Percentiles rank a stretch among this genome's conserved stretches.
These are phyloP conservation scores for Coregonus sp. DNA, from an alignment of 2,797 vertebrate species.

Conservation along the genomic window DNA sequence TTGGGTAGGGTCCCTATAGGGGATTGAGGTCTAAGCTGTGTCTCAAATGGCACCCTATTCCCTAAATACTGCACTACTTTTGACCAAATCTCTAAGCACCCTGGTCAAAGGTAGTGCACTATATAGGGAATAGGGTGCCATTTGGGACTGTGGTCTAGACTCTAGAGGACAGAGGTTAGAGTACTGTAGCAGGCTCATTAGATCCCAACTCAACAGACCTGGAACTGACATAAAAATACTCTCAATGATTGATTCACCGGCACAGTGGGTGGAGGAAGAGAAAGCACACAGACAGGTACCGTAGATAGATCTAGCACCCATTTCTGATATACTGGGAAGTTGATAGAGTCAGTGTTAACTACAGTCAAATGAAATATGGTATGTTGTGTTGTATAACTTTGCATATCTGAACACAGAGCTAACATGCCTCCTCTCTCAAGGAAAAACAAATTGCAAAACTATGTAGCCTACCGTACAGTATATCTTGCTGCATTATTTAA, in stretches of 20 bases:
- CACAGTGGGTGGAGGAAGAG: conserved; percentile 35
- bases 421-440: neutral
- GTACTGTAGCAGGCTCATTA: conserved; percentile 30
- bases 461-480: neutral
- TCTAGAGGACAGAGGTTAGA: conserved; percentile 9
- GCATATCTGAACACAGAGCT: neutral
- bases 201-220: conserved; percentile 30
- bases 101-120: neutral
- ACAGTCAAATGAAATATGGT: too few species aligned
- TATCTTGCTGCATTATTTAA: neutral
- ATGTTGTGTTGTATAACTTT: neutral
- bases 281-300: neutral
- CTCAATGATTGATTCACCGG: conserved; percentile 72
- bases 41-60: too few species aligned
- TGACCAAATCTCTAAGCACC: neutral
- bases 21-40: too few species aligned
- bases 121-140: neutral
- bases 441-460: neutral
- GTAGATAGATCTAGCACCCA: too few species aligned
- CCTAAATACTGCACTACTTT: too few species aligned
- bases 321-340: too few species aligned
- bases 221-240: conserved; percentile 36
- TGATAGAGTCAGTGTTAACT: too few species aligned
- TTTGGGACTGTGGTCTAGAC: neutral
- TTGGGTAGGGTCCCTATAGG: conserved; percentile 26